Evolutionary conservation across 2,888 invertebrate genomes (phyloP).

Genomic region (Muschampia plurimacula): DNA sequence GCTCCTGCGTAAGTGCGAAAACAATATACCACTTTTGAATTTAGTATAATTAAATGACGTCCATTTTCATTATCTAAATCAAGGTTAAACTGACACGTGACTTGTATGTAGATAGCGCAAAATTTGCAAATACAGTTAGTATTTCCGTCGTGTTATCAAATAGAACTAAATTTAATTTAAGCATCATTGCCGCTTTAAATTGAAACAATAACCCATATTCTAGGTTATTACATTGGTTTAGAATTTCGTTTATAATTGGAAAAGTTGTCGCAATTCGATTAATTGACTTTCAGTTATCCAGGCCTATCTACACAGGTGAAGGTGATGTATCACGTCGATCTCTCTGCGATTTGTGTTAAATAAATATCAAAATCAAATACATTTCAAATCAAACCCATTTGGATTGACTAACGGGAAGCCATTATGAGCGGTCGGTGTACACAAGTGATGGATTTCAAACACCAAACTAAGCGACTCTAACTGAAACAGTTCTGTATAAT

Average conservation of each 20-base stretch:
- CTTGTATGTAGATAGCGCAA: conserved; percentile 14
- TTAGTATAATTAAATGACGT: conserved; percentile 3
- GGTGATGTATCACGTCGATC: conserved; percentile 25
- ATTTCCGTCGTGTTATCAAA: conserved; percentile 17
- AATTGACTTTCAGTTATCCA: conserved; percentile 50
- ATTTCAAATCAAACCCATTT: conserved; percentile 39
- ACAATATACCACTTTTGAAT: not conserved
- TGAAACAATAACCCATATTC: conserved; percentile 10
- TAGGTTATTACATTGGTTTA: conserved; percentile 51
- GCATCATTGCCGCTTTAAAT: conserved; percentile 7
- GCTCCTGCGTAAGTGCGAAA: not conserved
- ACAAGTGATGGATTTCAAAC: conserved; percentile 40
- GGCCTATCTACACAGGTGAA: conserved; percentile 38
- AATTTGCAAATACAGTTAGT: conserved; percentile 22
- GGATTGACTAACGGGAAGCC: conserved; percentile 39
- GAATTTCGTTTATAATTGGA: conserved; percentile 59
- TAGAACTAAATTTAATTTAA: conserved; percentile 12
- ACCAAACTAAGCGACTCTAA: conserved; percentile 36
- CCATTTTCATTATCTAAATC: conserved; percentile 26
- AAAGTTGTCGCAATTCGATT: conserved; percentile 54
- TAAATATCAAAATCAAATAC: conserved; percentile 40
- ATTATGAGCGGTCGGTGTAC: conserved; percentile 39
- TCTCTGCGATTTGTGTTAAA: conserved; percentile 35
- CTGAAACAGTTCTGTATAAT: conserved; percentile 34
- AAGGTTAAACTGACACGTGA: conserved; percentile 17